Evolutionary conservation across 2,888 invertebrate species (phyloP), one percentile per base, ranked within the genome.

Genomic region (Criorhina ranunculi): DNA sequence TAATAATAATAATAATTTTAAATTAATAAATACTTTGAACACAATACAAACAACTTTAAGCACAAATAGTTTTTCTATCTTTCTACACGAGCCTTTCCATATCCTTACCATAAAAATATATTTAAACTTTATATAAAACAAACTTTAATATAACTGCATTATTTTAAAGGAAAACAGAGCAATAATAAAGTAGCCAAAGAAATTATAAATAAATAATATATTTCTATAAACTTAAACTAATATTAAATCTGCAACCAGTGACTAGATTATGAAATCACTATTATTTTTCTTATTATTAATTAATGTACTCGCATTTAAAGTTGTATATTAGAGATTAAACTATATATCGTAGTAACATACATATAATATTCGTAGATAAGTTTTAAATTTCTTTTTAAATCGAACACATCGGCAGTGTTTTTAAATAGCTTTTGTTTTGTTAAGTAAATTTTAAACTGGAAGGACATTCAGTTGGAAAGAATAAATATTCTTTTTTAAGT

Each of bases 191-290:
- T 12, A 24, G 33, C n/a, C 15, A 60, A 3, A 42, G 29, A 29
- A 35, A 37, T 19, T 37, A 17, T 19, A 8, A 64, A n/a, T n/a
- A n/a, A n/a, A n/a, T n/a, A 35, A 17, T n/a, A 12, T 9, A 46
- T 8, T n/a, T 11, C 8, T 44, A 17, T 19, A 12, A 46, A 49
- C 24, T 35, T 46, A 57, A 55, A 29, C 51, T 51, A 81, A 51
- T 17, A 31, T 62, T 62, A 19, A 46, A 60, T 59, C 31, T 31
- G 29, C 57, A 24, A 49, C 51, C 1, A 70, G 83, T 83, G 83
- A 83, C 83, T 83, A 83, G 83, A 83, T 29, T 62, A 12, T 51
- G 12, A 51, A 79, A 79, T 83, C 83, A 83, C 79, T 46, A 24
- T 40, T 19, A 12, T 37, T 37, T 70, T 55, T 49, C 12, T 64